phyloP scores from a whole-genome alignment of 37 sponge, comb jelly and placozoan genomes.

The Diacarnus erythraeanus region DNA sequence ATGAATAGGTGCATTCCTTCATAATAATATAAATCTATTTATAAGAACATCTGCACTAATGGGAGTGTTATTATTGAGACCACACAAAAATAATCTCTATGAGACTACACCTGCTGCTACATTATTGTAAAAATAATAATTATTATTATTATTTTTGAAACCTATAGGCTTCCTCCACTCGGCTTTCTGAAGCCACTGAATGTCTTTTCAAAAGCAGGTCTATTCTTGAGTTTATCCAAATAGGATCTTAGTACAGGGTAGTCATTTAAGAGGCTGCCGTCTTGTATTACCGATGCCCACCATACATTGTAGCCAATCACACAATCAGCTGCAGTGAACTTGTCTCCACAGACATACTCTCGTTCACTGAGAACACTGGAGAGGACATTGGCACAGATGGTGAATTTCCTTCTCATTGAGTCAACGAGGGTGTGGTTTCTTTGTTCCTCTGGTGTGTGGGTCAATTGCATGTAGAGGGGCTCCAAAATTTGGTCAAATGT shows the following conservation, averaged over 20 bases:
- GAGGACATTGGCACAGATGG: constrained; percentile 50
- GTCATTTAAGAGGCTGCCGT: constrained; percentile 48
- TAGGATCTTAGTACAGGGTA: constrained; percentile 52
- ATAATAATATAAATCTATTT: too few species aligned
- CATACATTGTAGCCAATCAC: constrained; percentile 69
- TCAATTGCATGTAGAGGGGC: constrained; percentile 77
- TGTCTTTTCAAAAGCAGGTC: constrained; percentile 56
- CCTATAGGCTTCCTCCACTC: constrained; percentile 64
- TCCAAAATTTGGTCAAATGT: constrained; percentile 65
- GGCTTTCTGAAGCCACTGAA: constrained; percentile 49
- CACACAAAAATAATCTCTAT: too few species aligned
- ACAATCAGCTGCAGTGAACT: constrained; percentile 71
- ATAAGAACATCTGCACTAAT: too few species aligned
- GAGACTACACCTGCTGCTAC: too few species aligned
- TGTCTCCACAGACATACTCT: constrained; percentile 61
- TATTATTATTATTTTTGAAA: not conserved
- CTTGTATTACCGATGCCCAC: constrained; percentile 64
- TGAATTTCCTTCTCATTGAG: constrained; percentile 52
- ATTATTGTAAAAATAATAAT: not conserved
- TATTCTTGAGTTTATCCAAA: constrained; percentile 34
- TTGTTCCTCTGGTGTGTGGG: constrained; percentile 64
- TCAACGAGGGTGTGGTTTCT: constrained; percentile 56
- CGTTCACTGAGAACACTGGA: constrained; percentile 40
- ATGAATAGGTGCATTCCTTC: too few species aligned
- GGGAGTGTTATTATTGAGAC: too few species aligned